phyloP scores from a whole-genome alignment of 2,888 invertebrate species.

The Leptinotarsa haldemani region DNA sequence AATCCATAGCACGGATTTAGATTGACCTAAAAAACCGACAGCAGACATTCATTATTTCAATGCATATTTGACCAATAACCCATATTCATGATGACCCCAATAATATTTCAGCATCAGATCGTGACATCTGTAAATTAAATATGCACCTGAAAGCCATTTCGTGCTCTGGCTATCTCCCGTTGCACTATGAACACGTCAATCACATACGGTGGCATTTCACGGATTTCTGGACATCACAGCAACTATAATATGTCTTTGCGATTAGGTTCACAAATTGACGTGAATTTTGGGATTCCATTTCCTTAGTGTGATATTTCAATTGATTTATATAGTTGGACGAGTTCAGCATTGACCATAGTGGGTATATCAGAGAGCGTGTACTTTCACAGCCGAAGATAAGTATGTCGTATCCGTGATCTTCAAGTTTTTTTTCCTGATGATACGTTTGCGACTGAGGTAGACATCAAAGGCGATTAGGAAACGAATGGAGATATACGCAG shows the following conservation, averaged over 20 bases:
- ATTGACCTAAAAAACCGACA: background rate
- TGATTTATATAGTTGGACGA: background rate
- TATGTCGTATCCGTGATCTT: too few relatives aligned
- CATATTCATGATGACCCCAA: constrained; percentile 35
- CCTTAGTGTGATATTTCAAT: background rate
- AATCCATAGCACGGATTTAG: background rate
- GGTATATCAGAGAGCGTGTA: too few relatives aligned
- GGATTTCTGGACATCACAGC: constrained; percentile 12
- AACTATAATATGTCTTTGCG: constrained; percentile 1
- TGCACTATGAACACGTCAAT: constrained; percentile 34
- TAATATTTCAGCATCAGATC: constrained; percentile 40
- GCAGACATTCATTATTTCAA: constrained; percentile 21
- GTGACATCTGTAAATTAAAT: constrained; percentile 40
- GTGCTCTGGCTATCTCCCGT: constrained; percentile 30
- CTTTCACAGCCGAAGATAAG: too few relatives aligned
- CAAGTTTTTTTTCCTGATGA: too few relatives aligned
- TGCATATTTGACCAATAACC: constrained; percentile 29
- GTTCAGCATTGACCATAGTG: background rate
- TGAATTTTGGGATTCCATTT: background rate
- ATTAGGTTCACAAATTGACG: background rate
- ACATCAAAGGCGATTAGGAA: too few relatives aligned
- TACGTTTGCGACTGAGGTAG: too few relatives aligned
- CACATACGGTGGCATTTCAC: constrained; percentile 21
- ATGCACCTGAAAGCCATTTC: constrained; percentile 38
- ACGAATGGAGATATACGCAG: too few relatives aligned